These are phyloP conservation scores for Fulica atra DNA, from an alignment of 2,113 vertebrate species.

Conservation along the genomic window DNA sequence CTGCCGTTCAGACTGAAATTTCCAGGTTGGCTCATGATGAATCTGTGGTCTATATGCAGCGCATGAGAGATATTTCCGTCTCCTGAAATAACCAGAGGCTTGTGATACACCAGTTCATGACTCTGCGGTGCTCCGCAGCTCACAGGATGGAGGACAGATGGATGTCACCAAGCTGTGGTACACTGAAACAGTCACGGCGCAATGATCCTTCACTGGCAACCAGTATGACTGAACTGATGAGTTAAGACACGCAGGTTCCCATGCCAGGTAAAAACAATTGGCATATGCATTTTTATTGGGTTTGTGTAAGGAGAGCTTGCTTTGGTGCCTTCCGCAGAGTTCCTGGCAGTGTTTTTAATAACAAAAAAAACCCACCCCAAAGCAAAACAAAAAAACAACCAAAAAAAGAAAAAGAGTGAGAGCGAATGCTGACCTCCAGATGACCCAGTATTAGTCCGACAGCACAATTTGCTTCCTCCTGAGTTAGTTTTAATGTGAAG, in stretches of 20 bases:
- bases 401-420: not conserved
- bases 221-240: not conserved
- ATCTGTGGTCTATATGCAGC: not conserved
- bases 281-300: not conserved
- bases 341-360: not conserved
- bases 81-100: slow-evolving; percentile 38
- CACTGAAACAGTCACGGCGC: not conserved
- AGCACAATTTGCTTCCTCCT: not conserved
- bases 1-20: not conserved
- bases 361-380: too few species aligned
- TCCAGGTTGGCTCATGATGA: slow-evolving; percentile 41
- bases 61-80: not conserved
- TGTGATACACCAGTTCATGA: not conserved
- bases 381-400: not conserved
- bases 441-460: not conserved
- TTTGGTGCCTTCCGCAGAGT: not conserved
- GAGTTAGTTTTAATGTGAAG: not conserved
- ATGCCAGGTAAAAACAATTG: not conserved
- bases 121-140: fast-evolving
- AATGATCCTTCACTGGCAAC: not conserved
- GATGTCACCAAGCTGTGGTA: not conserved
- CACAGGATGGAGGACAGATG: not conserved
- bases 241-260: not conserved
- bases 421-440: not conserved
- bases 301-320: not conserved